These are phyloP conservation scores for Hypomesus transpacificus DNA, from an alignment of 2,113 vertebrate genomes.

Conservation along the genomic window DNA sequence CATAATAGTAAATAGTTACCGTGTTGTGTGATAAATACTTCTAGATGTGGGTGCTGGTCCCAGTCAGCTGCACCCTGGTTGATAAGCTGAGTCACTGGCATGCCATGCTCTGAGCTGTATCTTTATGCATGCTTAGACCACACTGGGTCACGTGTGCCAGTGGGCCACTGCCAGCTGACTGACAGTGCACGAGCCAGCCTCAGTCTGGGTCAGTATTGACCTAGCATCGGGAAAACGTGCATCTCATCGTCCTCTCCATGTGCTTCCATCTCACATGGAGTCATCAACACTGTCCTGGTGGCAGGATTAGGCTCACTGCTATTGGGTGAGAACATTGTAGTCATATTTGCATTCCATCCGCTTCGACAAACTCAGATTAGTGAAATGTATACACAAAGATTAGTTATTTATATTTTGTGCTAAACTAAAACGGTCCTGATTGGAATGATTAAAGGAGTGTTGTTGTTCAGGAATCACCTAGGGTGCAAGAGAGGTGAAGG, in stretches of 20 bases:
- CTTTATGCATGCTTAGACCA: constrained; percentile 16
- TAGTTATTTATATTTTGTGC: not conserved
- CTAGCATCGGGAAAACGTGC: constrained; percentile 35
- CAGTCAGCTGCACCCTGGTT: not conserved
- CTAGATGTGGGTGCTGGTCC: not conserved
- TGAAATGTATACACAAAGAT: too few relatives aligned
- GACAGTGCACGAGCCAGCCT: not conserved
- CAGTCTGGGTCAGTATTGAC: constrained; percentile 59
- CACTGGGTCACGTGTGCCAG: constrained; percentile 42
- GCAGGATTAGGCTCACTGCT: constrained; percentile 25
- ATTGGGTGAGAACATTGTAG: constrained; percentile 11
- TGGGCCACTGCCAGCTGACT: constrained; percentile 17
- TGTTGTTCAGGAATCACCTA: constrained; percentile 13
- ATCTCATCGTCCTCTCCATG: constrained; percentile 41
- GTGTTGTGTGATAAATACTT: too few relatives aligned
- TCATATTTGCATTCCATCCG: too few relatives aligned
- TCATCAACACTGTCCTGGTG: constrained; percentile 22
- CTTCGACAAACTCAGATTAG: too few relatives aligned
- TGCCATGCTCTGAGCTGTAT: constrained; percentile 9
- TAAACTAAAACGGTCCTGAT: constrained; percentile 31
- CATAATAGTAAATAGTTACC: too few relatives aligned
- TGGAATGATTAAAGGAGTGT: constrained; percentile 7
- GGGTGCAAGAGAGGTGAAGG: not conserved
- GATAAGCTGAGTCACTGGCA: not conserved
- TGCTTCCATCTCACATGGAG: constrained; percentile 60